Evolutionary conservation across 2,113 vertebrate species (phyloP), one percentile per base, ranked within the genome.

Genomic region (Platichthys flesus): DNA sequence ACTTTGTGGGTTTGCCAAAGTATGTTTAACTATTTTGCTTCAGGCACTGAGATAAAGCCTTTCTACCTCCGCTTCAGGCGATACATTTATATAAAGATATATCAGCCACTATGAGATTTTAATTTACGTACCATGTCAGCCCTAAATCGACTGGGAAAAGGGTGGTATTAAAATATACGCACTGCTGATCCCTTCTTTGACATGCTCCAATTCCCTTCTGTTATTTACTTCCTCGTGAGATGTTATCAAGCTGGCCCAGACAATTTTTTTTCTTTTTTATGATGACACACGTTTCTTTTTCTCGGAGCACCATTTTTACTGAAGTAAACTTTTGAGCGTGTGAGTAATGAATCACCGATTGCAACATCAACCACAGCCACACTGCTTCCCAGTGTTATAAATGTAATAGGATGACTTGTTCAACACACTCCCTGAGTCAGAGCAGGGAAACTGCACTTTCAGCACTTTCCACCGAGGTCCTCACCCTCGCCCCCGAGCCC

Each of bases 401-500:
- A 87, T 81, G 74, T 63, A 72, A 76, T 62, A 84, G 69, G 49
- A 82, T 76, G 78, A 85, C 80, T 90, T 77, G 65, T 66, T 56
- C 66, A 71, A 54, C 81, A 66, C 83, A 64, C 69, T 83, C 58
- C 54, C 80, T 85, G 84, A 92, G 66, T 92, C 86, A 88, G 52
- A 37, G 67, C 67, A 77, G 77, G 83, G 75, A 87, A 90, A 82
- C 45, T 74, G 80, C 87, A 82, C 77, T 74, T 79, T 26, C 9
- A 78, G 86, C 89, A 78, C n/a, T 84, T 86, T 79, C 73, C 56
- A 70, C 23, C 2, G 3, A 9, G n/a, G 68, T 47, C 73, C 66
- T 90, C 71, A 56, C 71, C 72, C 66, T n/a, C 3, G 9, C 54
- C 84, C 51, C 59, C 12, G 1, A 66, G 79, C 61, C 24, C 24